A percentile compares a stretch with the other conserved stretches of the same genome.
Conservation (phyloP, 2,797 vertebrate genomes). For the Lophius americanus region DNA sequence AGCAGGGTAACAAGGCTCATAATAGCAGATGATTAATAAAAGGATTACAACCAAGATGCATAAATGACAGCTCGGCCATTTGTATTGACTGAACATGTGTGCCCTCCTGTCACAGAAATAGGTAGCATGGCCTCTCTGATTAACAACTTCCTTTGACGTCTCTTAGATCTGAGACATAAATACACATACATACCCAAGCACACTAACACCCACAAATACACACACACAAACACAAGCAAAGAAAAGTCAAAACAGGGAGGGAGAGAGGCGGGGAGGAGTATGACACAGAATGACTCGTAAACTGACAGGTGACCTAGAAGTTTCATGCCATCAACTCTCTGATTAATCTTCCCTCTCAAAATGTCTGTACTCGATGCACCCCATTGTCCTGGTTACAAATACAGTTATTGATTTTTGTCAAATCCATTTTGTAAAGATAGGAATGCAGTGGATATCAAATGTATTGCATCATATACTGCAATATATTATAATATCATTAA, state of each 20-base stretch:
- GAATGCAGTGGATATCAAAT: too few relatives aligned
- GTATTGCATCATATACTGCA: too few relatives aligned
- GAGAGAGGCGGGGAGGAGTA: slow-evolving; percentile 35
- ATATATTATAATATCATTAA: neutral
- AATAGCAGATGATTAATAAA: slow-evolving; percentile 80
- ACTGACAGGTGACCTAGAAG: too few relatives aligned
- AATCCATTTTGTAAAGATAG: neutral
- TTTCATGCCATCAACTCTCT: too few relatives aligned
- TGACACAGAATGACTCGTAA: slow-evolving; percentile 19
- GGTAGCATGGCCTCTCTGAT: slow-evolving; percentile 62
- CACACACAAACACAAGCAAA: slow-evolving; percentile 39
- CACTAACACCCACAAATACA: slow-evolving; percentile 24
- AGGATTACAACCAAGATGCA: slow-evolving; percentile 71
- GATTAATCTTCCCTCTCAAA: neutral
- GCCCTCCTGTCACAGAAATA: slow-evolving; percentile 73
- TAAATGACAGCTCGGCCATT: slow-evolving; percentile 66
- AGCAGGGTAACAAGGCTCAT: slow-evolving; percentile 69
- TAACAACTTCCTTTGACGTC: slow-evolving; percentile 42
- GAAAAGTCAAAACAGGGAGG: slow-evolving; percentile 49
- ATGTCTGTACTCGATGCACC: neutral
- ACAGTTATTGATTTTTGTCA: neutral
- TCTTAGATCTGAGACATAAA: slow-evolving; percentile 6
- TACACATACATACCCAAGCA: too few relatives aligned
- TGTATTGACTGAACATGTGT: slow-evolving; percentile 74
- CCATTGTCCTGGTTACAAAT: neutral